Conservation (phyloP, 2,797 vertebrate genomes). For the Poeciliopsis presidionis region DNA sequence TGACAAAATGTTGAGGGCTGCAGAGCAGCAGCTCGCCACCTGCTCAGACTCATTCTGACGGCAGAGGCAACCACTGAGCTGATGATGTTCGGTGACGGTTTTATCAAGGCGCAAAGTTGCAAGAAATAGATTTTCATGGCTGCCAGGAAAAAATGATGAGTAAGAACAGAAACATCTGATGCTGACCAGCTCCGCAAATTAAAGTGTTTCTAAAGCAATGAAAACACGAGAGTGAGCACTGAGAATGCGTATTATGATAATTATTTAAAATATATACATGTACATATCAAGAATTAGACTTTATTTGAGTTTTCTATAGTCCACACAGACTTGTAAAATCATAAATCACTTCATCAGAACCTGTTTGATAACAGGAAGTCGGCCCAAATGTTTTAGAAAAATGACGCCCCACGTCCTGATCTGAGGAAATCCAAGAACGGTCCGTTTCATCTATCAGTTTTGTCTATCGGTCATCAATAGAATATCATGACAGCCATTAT, state of each 20-base stretch:
- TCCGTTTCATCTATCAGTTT: neutral
- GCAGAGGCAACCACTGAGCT: conserved; percentile 34
- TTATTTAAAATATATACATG: too few relatives aligned
- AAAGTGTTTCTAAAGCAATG: conserved; percentile 30
- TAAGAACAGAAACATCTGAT: conserved; percentile 41
- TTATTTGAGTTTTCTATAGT: neutral
- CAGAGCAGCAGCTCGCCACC: conserved; percentile 26
- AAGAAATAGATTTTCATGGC: conserved; percentile 36
- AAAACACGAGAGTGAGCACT: neutral
- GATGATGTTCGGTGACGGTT: conserved; percentile 27
- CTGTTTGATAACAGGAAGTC: neutral
- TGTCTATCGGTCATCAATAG: too few relatives aligned
- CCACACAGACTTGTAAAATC: neutral
- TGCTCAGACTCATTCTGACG: conserved; percentile 40
- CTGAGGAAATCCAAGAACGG: neutral
- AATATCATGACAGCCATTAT: neutral
- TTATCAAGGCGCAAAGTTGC: conserved; percentile 23
- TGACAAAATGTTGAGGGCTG: conserved; percentile 25
- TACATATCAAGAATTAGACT: neutral
- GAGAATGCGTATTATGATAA: conserved; percentile 1
- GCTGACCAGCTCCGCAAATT: conserved; percentile 26
- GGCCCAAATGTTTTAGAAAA: neutral
- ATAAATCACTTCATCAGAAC: neutral
- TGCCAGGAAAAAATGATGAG: conserved; percentile 29
- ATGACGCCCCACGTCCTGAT: neutral